These are phyloP conservation scores for Agapostemon virescens DNA, from an alignment of 2,888 invertebrate species.

Conservation along the genomic window DNA sequence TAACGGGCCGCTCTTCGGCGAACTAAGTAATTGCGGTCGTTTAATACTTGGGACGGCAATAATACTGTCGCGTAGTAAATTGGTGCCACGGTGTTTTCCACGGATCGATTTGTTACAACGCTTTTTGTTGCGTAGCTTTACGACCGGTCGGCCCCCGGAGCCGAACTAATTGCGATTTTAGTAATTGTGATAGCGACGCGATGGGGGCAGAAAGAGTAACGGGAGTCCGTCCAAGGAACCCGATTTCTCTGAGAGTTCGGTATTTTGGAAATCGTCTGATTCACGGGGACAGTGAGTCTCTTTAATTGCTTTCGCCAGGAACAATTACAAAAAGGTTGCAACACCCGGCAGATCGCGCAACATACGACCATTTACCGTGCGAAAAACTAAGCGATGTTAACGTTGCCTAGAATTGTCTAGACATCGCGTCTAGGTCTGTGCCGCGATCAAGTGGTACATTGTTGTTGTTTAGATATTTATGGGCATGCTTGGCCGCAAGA, in stretches of 20 bases:
- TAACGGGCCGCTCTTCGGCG: constrained; percentile 7
- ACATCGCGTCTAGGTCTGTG: too few species aligned
- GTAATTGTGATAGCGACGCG: constrained; percentile 36
- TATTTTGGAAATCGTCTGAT: constrained; percentile 20
- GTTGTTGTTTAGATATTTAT: too few species aligned
- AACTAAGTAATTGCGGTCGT: constrained; percentile 23
- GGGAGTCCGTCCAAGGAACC: not conserved
- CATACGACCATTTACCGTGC: not conserved
- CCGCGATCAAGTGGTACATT: too few species aligned
- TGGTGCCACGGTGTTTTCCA: constrained; percentile 13
- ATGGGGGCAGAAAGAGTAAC: constrained; percentile 35
- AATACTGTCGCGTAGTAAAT: constrained; percentile 14
- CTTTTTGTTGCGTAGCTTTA: constrained; percentile 35
- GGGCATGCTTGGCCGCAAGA: too few species aligned
- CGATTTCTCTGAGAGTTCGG: not conserved
- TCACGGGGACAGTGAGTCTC: not conserved
- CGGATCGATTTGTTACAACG: constrained; percentile 40
- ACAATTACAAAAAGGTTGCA: not conserved
- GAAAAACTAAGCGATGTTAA: not conserved
- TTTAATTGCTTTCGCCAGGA: constrained; percentile 1
- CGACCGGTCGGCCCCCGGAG: not conserved
- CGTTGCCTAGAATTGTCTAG: too few species aligned
- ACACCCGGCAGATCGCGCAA: not conserved
- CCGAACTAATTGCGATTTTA: constrained; percentile 32
- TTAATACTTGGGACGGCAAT: constrained; percentile 31